Evolutionary conservation across 2,888 invertebrate genomes (phyloP).

Genomic region (Mesorhabditis spiculigera): DNA sequence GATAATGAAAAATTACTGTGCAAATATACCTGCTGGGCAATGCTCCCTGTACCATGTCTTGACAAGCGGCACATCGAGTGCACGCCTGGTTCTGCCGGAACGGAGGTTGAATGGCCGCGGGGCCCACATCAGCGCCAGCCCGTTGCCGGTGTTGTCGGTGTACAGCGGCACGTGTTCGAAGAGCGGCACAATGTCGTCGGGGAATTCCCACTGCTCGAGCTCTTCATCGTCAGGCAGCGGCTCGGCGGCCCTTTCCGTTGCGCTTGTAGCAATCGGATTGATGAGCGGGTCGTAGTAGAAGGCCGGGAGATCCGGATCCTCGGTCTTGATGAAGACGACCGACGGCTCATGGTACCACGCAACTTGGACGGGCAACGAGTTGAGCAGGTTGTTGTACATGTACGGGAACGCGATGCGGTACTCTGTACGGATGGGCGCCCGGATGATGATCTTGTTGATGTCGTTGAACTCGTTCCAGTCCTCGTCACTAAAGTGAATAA

Average conservation of each 20-base stretch:
- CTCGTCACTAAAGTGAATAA: constrained; percentile 74
- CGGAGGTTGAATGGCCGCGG: constrained; percentile 95
- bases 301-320: constrained; percentile 98
- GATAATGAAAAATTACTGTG: background rate
- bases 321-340: constrained; percentile 98
- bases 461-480: constrained; percentile 99
- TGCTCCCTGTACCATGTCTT: constrained; percentile 78
- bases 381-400: constrained; percentile 80
- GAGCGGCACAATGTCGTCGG: constrained; percentile 85
- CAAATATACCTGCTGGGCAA: constrained; percentile 60
- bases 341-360: constrained; percentile 99
- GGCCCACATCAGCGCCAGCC: constrained; percentile 67
- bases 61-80: constrained; percentile 93
- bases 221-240: constrained; percentile 82
- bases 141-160: constrained; percentile 97
- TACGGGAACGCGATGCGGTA: constrained; percentile 99
- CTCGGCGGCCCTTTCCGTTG: constrained; percentile 70
- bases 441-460: constrained; percentile 98
- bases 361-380: constrained; percentile 87
- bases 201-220: constrained; percentile 87
- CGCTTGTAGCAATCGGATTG: constrained; percentile 94
- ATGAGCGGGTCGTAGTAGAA: constrained; percentile 99
- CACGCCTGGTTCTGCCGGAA: constrained; percentile 81
- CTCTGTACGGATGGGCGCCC: constrained; percentile 96
- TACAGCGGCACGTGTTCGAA: constrained; percentile 80